Base-by-base conservation (phyloP, 2,888 invertebrate species). In the Asteroscopus sphinx region DNA sequence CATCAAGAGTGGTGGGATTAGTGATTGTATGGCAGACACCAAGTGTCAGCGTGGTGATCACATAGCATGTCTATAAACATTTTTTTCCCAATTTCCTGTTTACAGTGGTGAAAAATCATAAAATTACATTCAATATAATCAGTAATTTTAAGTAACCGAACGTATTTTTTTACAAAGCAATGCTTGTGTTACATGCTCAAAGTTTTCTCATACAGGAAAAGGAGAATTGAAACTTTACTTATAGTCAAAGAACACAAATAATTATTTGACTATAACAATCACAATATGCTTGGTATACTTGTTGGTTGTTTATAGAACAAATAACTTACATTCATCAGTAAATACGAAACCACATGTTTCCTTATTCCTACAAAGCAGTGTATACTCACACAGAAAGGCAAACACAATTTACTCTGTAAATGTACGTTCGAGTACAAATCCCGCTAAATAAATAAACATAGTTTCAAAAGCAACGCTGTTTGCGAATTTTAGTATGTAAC, bases 391-490 rank as follows among this genome's bases (percentile, higher is more conserved):
- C n/a, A 40, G 61, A 54, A 66, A 69, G 13, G 54, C 42, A 72
- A 72, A 69, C 32, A 72, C 37, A 66, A 69, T 66, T 69, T 58
- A 36, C 21, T 57, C 41, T 35, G 28, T 36, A 8, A 28, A 37
- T 16, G 46, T 53, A 65, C 48, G 49, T 6, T 58, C 13, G 35
- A 25, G 28, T 28, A 49, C 57, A 47, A 55, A 59, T 65, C 47
- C 35, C 16, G 2, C 21, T 61, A 51, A 61, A 51, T 66, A 71
- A 58, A 61, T 42, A 60, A 46, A 60, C 37, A 28, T 53, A 58
- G 58, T 68, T 61, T 37, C 28, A n/a, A 15, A 40, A 41, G n/a
- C 49, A 15, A 32, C 30, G 7, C n/a, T 69, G 39, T 62, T 66
- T 56, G 12, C 28, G 16, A n/a, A n/a, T 49, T 25, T 12, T 25